These are phyloP conservation scores for Myrmophylax atrothorax DNA, from an alignment of 2,113 vertebrate genomes.

Conservation along the genomic window DNA sequence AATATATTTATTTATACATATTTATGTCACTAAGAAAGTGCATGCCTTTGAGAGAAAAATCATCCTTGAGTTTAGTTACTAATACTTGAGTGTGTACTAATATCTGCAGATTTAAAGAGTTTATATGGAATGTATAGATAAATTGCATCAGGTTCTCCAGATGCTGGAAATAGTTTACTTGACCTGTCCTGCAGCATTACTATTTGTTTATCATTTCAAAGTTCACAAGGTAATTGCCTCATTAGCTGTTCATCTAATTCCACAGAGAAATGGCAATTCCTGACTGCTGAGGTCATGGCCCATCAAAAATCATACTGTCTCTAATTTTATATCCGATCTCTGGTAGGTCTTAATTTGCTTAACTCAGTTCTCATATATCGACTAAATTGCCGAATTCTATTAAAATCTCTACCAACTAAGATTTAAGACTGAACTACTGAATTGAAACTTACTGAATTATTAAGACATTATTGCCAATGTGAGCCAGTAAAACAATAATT, in stretches of 20 bases:
- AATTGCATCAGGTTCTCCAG: background rate
- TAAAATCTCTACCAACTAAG: conserved; percentile 55
- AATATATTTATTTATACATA: background rate
- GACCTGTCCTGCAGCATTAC: background rate
- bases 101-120: background rate
- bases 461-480: conserved; percentile 25
- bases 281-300: conserved; percentile 51
- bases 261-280: conserved; percentile 30
- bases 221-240: conserved; percentile 41
- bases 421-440: conserved; percentile 55
- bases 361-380: conserved; percentile 26
- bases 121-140: background rate
- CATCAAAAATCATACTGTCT: conserved; percentile 52
- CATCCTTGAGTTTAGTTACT: background rate
- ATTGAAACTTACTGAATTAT: conserved; percentile 54
- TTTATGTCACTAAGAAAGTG: background rate
- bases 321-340: conserved; percentile 56
- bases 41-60: background rate
- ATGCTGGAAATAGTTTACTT: conserved; percentile 14
- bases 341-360: conserved; percentile 61
- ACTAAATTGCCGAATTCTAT: conserved; percentile 61
- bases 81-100: background rate
- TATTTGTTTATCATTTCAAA: conserved; percentile 49
- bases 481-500: conserved; percentile 32
- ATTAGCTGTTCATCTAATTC: conserved; percentile 62